Evolutionary conservation across 2,888 invertebrate species (phyloP).

Genomic region (Hirtodrosophila alboralis): DNA sequence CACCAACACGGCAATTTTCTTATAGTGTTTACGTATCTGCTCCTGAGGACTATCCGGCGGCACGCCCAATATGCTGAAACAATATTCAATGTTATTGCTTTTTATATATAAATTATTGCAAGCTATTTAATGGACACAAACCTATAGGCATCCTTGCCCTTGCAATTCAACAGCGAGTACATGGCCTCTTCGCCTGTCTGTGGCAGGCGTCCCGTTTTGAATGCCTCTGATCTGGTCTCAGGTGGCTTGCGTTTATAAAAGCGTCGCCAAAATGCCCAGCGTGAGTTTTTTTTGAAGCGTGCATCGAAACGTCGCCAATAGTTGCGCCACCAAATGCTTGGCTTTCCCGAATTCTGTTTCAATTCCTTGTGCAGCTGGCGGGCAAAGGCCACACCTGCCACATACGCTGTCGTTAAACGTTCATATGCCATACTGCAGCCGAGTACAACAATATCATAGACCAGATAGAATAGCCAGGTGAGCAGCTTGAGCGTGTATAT

Average conservation of each 20-base stretch:
- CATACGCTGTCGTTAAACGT: conserved; percentile 73
- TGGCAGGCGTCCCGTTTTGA: conserved; percentile 87
- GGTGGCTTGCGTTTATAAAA: conserved; percentile 84
- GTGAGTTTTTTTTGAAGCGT: conserved; percentile 82
- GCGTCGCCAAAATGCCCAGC: conserved; percentile 83
- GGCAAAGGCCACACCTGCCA: conserved; percentile 70
- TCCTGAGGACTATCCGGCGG: conserved; percentile 95
- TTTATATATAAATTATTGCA: neutral
- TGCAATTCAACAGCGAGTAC: conserved; percentile 95
- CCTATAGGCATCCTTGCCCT: conserved; percentile 98
- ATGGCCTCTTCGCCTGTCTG: conserved; percentile 97
- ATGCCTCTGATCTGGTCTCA: conserved; percentile 80
- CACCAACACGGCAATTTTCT: conserved; percentile 95
- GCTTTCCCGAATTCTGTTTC: conserved; percentile 83
- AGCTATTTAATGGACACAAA: conserved; percentile 69
- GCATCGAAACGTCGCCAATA: conserved; percentile 81
- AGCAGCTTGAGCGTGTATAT: conserved; percentile 87
- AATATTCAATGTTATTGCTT: conserved; percentile 4
- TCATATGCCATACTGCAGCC: conserved; percentile 85
- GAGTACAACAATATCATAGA: conserved; percentile 92
- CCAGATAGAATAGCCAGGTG: conserved; percentile 91
- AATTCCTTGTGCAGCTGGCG: conserved; percentile 81
- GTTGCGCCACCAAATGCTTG: conserved; percentile 82
- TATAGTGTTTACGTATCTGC: conserved; percentile 97
- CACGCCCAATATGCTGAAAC: conserved; percentile 93